Percentiles rank a stretch among this genome's conserved stretches.
Conservation (phyloP, 1,140 invertebrate genomes). For the Drosophila micromelanica region DNA sequence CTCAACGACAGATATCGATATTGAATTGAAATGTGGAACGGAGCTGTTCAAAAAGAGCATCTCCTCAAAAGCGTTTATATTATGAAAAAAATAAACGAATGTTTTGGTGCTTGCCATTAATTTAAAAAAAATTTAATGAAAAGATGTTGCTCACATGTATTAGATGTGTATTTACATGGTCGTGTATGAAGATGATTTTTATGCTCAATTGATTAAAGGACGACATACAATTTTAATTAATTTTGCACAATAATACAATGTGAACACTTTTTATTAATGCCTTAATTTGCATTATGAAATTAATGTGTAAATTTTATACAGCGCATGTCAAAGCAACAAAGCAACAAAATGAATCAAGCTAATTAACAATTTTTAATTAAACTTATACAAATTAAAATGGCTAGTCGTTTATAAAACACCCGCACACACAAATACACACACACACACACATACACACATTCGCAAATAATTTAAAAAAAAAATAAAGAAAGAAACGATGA, state of each 20-base stretch:
- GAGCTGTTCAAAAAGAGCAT: conserved; percentile 9
- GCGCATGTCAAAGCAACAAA: conserved; percentile 58
- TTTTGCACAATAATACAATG: conserved; percentile 9
- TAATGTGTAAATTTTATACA: conserved; percentile 56
- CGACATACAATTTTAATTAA: conserved; percentile 16
- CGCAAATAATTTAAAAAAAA: neutral
- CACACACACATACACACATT: conserved; percentile 5
- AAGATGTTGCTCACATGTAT: neutral
- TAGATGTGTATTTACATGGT: conserved; percentile 8
- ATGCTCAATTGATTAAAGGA: conserved; percentile 31
- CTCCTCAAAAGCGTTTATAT: neutral
- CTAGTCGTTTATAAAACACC: conserved; percentile 19
- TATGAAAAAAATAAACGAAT: neutral
- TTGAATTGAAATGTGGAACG: conserved; percentile 7
- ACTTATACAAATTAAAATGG: conserved; percentile 36
- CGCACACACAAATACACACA: conserved; percentile 4
- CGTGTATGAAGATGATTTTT: conserved; percentile 13
- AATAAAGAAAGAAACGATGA: conserved; percentile 27
- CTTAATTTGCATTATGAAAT: conserved; percentile 13
- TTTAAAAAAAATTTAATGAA: conserved; percentile 10
- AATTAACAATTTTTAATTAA: conserved; percentile 79
- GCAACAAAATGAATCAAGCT: conserved; percentile 61
- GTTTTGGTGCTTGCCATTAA: conserved; percentile 8
- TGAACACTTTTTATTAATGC: conserved; percentile 13
- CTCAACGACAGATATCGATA: conserved; percentile 27